A percentile compares a stretch with the other conserved stretches of the same genome.
phyloP scores from a whole-genome alignment of 2,888 invertebrate species.

The Alloplasta piceator region DNA sequence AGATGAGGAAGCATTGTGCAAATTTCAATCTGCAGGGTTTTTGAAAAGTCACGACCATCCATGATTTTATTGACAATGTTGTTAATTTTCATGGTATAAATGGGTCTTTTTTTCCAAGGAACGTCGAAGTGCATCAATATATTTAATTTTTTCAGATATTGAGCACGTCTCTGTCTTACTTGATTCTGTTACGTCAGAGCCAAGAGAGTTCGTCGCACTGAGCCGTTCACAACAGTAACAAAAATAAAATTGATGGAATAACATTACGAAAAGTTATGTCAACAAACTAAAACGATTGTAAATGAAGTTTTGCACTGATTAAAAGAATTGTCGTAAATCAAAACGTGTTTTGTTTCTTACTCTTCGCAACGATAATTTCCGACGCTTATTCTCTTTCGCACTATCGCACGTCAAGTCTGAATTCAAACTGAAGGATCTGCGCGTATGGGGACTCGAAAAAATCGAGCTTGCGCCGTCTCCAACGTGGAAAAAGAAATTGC shows the following conservation, averaged over 20 bases:
- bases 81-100: too few relatives aligned
- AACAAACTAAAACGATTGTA: too few relatives aligned
- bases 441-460: not conserved
- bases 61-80: too few relatives aligned
- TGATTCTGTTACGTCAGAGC: conserved; percentile 65
- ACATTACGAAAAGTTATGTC: not conserved
- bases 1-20: too few relatives aligned
- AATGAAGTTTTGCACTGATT: too few relatives aligned
- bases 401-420: not conserved
- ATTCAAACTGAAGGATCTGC: not conserved
- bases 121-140: too few relatives aligned
- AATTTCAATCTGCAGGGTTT: too few relatives aligned
- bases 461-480: not conserved
- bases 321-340: too few relatives aligned
- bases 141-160: conserved; percentile 60
- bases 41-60: too few relatives aligned
- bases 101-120: too few relatives aligned
- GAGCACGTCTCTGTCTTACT: conserved; percentile 69
- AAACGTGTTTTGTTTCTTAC: too few relatives aligned
- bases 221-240: not conserved
- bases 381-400: not conserved
- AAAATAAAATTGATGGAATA: not conserved
- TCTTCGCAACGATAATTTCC: too few relatives aligned
- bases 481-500: conserved; percentile 15
- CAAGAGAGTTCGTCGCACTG: conserved; percentile 16